These are phyloP conservation scores for Philopotamus ludificatus DNA, from an alignment of 1,140 invertebrate genomes.

Conservation along the genomic window DNA sequence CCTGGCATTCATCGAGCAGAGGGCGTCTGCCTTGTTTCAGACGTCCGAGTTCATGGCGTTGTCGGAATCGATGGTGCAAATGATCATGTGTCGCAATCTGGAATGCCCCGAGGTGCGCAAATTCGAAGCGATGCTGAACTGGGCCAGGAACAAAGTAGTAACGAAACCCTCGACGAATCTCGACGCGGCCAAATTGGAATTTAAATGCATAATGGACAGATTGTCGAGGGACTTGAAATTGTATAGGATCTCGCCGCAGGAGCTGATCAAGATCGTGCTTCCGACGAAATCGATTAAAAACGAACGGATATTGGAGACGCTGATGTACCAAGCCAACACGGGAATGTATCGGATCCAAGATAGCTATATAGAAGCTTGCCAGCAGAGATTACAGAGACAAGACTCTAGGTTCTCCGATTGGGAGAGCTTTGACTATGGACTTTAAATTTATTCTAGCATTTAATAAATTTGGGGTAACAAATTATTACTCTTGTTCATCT, in stretches of 20 bases:
- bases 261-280: constrained; percentile 88
- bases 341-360: constrained; percentile 91
- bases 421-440: constrained; percentile 74
- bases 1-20: constrained; percentile 82
- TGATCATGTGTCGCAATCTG: constrained; percentile 87
- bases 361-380: constrained; percentile 82
- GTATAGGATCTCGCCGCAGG: constrained; percentile 88
- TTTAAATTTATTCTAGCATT: constrained; percentile 48
- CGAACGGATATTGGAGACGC: constrained; percentile 86
- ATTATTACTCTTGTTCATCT: not conserved
- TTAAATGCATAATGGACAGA: constrained; percentile 89
- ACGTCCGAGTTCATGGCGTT: constrained; percentile 80
- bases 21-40: constrained; percentile 80
- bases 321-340: constrained; percentile 90
- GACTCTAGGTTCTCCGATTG: constrained; percentile 79
- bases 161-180: constrained; percentile 72
- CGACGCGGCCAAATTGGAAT: constrained; percentile 85
- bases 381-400: constrained; percentile 82
- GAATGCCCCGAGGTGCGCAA: constrained; percentile 88
- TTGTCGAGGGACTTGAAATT: constrained; percentile 85
- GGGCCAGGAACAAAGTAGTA: constrained; percentile 82
- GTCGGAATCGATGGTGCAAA: constrained; percentile 92
- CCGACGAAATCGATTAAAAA: constrained; percentile 92
- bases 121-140: constrained; percentile 89
- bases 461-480: not conserved